A percentile compares a stretch with the other conserved stretches of the same genome.
These are phyloP conservation scores for Salarias fasciatus DNA, from an alignment of 2,797 vertebrate genomes.

Conservation along the genomic window DNA sequence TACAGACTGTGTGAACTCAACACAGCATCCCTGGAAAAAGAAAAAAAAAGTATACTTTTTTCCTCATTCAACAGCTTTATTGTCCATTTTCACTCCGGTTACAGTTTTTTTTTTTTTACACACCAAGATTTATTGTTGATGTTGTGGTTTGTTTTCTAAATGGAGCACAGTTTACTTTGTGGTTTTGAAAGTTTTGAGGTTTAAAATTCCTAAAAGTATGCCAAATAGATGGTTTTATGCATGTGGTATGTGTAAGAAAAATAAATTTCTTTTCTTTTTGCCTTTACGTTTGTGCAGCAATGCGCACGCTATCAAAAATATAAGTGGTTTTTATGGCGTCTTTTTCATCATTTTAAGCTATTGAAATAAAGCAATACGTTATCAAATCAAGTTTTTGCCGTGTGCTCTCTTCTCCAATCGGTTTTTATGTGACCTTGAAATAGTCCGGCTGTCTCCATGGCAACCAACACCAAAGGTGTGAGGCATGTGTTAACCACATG, in stretches of 20 bases:
- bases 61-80: constrained; percentile 5
- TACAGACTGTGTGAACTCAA: neutral
- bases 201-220: neutral
- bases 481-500: neutral
- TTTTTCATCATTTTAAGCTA: constrained; percentile 41
- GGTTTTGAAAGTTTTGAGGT: constrained; percentile 12
- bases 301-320: constrained; percentile 26
- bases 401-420: neutral
- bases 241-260: constrained; percentile 13
- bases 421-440: neutral
- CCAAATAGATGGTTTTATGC: constrained; percentile 8
- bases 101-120: neutral
- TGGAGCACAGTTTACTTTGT: constrained; percentile 9
- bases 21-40: constrained; percentile 4
- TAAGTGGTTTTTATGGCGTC: constrained; percentile 33
- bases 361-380: constrained; percentile 7
- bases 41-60: constrained; percentile 1
- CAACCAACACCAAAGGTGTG: constrained; percentile 8
- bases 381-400: no score
- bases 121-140: neutral
- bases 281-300: constrained; percentile 17
- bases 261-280: constrained; percentile 2
- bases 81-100: neutral
- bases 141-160: constrained; percentile 10
- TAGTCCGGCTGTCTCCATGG: constrained; percentile 12